phyloP scores from a whole-genome alignment of 2,113 vertebrate genomes.

The Catharus minimus region DNA sequence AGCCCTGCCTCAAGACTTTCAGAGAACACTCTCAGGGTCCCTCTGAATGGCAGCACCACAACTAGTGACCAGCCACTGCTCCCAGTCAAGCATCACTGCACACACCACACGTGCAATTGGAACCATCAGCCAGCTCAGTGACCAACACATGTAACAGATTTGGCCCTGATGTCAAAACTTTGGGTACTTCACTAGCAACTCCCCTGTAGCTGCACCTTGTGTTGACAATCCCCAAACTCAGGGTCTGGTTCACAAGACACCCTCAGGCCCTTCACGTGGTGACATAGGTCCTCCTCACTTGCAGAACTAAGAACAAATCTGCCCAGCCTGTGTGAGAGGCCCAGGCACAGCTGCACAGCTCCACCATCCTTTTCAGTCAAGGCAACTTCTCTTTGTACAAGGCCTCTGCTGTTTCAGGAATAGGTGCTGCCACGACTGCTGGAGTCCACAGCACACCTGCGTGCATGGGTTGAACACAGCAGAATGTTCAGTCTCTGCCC shows the following conservation, averaged over 20 bases:
- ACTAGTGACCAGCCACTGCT: not conserved
- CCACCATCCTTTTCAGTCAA: not conserved
- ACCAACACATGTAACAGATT: not conserved
- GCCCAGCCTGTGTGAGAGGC: not conserved
- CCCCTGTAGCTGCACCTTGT: not conserved
- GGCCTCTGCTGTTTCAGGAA: not conserved
- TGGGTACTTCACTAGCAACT: not conserved
- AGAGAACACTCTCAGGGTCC: not conserved
- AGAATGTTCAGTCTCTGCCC: rapidly evolving
- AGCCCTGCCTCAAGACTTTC: not conserved
- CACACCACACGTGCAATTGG: rapidly evolving
- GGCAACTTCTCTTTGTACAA: not conserved
- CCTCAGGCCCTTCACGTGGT: not conserved
- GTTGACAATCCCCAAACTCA: not conserved
- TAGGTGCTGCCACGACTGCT: not conserved
- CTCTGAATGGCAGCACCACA: not conserved
- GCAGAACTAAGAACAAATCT: not conserved
- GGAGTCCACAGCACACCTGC: not conserved
- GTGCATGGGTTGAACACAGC: not conserved
- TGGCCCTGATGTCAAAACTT: not conserved
- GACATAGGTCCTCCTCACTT: not conserved
- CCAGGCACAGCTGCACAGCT: not conserved
- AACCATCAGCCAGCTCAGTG: not conserved
- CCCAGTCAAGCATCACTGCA: not conserved
- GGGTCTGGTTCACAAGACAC: not conserved